These are phyloP conservation scores for Cephus cinctus DNA, from an alignment of 1,140 invertebrate genomes.

Conservation along the genomic window DNA sequence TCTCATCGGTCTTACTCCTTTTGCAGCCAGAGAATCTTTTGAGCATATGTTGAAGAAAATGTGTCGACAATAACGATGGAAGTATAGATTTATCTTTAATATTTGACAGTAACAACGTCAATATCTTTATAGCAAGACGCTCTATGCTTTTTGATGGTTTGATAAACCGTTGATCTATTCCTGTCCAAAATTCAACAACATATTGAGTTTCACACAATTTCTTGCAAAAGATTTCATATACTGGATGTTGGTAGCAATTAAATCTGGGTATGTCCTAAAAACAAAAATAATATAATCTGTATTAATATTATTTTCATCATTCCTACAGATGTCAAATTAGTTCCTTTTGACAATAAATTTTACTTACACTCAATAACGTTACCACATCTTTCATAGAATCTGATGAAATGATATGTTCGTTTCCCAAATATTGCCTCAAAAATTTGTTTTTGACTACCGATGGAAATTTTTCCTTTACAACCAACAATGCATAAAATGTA, in stretches of 20 bases:
- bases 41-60: conserved; percentile 60
- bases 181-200: conserved; percentile 56
- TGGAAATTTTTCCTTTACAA: conserved; percentile 43
- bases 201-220: conserved; percentile 53
- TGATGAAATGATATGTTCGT: conserved; percentile 56
- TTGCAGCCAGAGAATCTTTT: conserved; percentile 57
- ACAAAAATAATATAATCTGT: conserved; percentile 28
- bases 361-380: conserved; percentile 63
- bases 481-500: conserved; percentile 47
- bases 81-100: conserved; percentile 52
- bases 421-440: conserved; percentile 59
- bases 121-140: conserved; percentile 56
- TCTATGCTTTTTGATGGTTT: conserved; percentile 64
- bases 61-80: conserved; percentile 56
- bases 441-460: conserved; percentile 44
- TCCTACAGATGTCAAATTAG: conserved; percentile 11
- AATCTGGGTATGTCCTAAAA: conserved; percentile 62
- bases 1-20: conserved; percentile 51
- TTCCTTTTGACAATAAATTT: conserved; percentile 11
- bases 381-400: conserved; percentile 58
- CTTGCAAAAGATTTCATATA: conserved; percentile 60
- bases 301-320: conserved; percentile 12
- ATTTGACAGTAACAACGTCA: conserved; percentile 56
- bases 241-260: conserved; percentile 60
- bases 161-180: conserved; percentile 58